Evolutionary conservation across 1,140 invertebrate species (phyloP), one percentile per base, ranked within the genome.

Genomic region (Leptestheria dahalacensis): DNA sequence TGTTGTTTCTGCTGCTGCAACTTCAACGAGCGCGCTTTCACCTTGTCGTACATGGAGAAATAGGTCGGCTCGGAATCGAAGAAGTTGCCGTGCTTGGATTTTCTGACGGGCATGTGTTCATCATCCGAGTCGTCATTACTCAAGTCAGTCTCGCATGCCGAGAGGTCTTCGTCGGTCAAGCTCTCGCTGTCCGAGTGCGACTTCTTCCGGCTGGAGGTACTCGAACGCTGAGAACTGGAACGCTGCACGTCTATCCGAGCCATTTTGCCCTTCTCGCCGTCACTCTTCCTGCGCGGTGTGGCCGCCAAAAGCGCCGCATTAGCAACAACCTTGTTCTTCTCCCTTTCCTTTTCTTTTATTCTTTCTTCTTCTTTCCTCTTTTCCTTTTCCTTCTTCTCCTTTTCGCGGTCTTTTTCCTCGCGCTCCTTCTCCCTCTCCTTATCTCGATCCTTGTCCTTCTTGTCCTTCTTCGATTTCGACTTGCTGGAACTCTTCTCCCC

Each of bases 21-120:
- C 62, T 66, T 69, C 63, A 71, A 92, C 24, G 91, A 94, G 48
- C 92, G 80, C 2, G 91, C 88, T 73, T 97, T 97, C 0, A 97
- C 91, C 73, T 96, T 96, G 69, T 97, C 94, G 71, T 97, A 97
- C 93, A 97, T 97, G 29, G 92, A 96, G 61, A 93, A 90, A 68
- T 93, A 95, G 12, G 84, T 84, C 2, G 88, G 88, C 62, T 86
- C 89, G 66, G 92, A 88, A 66, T 90, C 86, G 23, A 88, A 80
- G 15, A 60, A 60, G 15, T 20, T 29, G 12, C 28, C 26, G 25
- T 51, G 11, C n/a, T 33, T 28, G 25, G 18, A 33, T 49, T 53
- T 60, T 26, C 23, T 28, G 25, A 21, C 26, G 18, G 48, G 28
- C 48, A 25, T 51, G 24, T 52, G 29, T 29, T 55, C 61, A 50